Percentiles rank a stretch among this genome's conserved stretches.
Conservation (phyloP, 2,797 vertebrate species). For the Potorous gilbertii region DNA sequence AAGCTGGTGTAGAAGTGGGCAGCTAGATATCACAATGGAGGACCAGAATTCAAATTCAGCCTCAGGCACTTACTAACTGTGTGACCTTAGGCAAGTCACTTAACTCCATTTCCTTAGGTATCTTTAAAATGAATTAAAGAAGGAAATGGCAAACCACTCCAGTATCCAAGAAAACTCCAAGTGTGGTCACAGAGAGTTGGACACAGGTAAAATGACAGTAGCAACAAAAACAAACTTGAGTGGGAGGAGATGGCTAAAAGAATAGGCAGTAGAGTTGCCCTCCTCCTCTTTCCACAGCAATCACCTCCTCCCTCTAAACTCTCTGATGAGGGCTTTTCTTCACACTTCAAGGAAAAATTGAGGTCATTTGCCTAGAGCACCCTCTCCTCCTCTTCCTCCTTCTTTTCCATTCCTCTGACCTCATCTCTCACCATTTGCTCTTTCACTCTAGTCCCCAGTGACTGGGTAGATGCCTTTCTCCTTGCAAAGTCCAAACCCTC, state of each 20-base stretch:
- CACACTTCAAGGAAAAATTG: neutral
- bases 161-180: neutral
- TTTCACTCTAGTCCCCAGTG: neutral
- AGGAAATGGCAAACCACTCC: neutral
- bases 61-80: neutral
- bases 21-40: neutral
- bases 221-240: neutral
- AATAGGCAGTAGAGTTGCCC: neutral
- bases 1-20: neutral
- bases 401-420: neutral
- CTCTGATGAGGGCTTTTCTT: neutral
- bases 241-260: neutral
- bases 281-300: neutral
- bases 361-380: neutral
- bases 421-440: neutral
- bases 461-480: neutral
- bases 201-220: neutral
- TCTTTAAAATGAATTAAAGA: neutral
- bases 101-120: neutral
- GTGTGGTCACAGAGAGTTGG: neutral
- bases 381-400: neutral
- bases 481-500: neutral
- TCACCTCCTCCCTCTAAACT: neutral
- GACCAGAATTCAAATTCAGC: neutral
- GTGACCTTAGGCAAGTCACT: neutral